phyloP scores from a whole-genome alignment of 30 jellyfish, hydroid and myxozoan species.

The Clytia hemisphaerica region DNA sequence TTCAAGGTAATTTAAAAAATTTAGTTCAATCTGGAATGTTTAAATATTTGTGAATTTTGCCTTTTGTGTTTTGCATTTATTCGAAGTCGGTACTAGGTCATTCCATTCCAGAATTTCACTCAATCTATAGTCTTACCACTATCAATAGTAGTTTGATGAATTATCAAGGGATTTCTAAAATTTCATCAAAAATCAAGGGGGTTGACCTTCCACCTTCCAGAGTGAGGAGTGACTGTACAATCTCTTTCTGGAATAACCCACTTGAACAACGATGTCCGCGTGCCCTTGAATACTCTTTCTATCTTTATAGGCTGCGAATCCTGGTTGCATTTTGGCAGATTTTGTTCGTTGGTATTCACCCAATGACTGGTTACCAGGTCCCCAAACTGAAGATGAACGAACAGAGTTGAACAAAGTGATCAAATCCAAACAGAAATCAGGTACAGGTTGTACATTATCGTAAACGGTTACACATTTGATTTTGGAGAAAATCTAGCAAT shows the following conservation, averaged over 20 bases:
- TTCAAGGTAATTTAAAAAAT: constrained; percentile 48
- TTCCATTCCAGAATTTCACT: too few relatives aligned
- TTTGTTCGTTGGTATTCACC: constrained; percentile 97
- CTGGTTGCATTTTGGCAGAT: constrained; percentile 85
- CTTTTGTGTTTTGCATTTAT: too few relatives aligned
- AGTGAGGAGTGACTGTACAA: background rate
- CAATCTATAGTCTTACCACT: too few relatives aligned
- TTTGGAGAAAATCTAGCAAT: too few relatives aligned
- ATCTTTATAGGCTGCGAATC: constrained; percentile 91
- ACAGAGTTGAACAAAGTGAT: constrained; percentile 55
- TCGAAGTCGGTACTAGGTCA: too few relatives aligned
- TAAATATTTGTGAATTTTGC: too few relatives aligned
- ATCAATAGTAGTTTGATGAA: too few relatives aligned
- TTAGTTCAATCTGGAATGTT: background rate
- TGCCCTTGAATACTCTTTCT: background rate
- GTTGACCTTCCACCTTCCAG: background rate
- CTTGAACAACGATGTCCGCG: background rate
- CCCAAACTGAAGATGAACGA: constrained; percentile 59
- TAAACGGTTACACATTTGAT: too few relatives aligned
- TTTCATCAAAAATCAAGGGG: constrained; percentile 1
- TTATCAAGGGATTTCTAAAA: too few relatives aligned
- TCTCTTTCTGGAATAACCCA: background rate
- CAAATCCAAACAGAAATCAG: too few relatives aligned
- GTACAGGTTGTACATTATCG: too few relatives aligned
- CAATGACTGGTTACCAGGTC: constrained; percentile 82